These are phyloP conservation scores for Phrynosoma blainvillii DNA, from an alignment of 2,113 vertebrate species.

Conservation along the genomic window DNA sequence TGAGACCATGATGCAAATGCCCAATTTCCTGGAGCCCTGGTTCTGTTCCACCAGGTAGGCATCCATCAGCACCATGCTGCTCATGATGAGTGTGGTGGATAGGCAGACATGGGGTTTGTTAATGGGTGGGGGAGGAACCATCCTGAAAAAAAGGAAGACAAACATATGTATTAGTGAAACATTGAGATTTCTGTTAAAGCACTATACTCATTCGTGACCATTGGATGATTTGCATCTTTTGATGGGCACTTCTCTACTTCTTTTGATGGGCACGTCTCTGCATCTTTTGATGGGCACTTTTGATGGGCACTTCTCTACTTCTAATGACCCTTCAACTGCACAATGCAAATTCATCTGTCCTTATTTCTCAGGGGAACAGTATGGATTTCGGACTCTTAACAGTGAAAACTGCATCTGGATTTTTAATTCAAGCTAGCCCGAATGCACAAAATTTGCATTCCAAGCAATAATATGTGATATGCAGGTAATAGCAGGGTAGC, in stretches of 20 bases:
- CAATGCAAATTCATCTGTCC: background rate
- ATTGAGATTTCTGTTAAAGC: conserved; percentile 26
- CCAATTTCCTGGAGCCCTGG: conserved; percentile 77
- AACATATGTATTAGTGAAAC: background rate
- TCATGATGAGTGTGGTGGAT: conserved; percentile 85
- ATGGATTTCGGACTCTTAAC: background rate
- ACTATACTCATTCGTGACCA: too few species aligned
- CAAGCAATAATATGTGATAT: background rate
- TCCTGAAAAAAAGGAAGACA: conserved; percentile 53
- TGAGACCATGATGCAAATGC: conserved; percentile 69
- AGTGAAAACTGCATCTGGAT: background rate
- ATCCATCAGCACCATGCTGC: conserved; percentile 84
- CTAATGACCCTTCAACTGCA: background rate
- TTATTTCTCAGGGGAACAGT: background rate
- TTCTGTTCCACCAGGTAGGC: conserved; percentile 87
- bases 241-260: background rate
- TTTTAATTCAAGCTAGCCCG: background rate
- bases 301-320: too few species aligned
- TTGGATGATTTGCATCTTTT: background rate
- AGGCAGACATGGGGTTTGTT: conserved; percentile 77
- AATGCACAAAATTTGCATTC: background rate
- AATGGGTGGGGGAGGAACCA: conserved; percentile 71
- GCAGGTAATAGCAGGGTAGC: background rate
- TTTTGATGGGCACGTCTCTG: background rate
- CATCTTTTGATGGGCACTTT: background rate